phyloP scores from a whole-genome alignment of 2,888 invertebrate genomes.

The Anagyrus pseudococci region DNA sequence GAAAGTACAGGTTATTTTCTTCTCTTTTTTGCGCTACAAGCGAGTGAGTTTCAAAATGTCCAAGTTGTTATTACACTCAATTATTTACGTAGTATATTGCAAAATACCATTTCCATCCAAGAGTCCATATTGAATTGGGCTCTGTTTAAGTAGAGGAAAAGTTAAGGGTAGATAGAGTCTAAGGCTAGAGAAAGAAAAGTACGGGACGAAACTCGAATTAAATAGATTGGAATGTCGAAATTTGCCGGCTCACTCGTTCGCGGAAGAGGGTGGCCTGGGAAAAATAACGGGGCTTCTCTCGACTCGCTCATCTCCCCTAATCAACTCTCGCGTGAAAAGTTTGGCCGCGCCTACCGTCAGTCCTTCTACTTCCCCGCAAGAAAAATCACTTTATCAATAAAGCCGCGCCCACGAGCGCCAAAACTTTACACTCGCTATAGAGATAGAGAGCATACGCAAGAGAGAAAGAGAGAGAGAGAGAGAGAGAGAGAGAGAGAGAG shows the following conservation, averaged over 20 bases:
- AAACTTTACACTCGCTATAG: slow-evolving; percentile 15
- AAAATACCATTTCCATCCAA: too few species aligned
- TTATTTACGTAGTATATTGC: too few species aligned
- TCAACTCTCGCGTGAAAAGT: slow-evolving; percentile 30
- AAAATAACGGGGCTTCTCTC: slow-evolving; percentile 24
- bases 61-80: too few species aligned
- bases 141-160: too few species aligned
- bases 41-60: too few species aligned
- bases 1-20: too few species aligned
- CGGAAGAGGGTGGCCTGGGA: slow-evolving; percentile 10
- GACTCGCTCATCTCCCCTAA: slow-evolving; percentile 34
- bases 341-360: slow-evolving; percentile 1
- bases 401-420: slow-evolving; percentile 10
- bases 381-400: slow-evolving; percentile 38
- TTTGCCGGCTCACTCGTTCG: slow-evolving; percentile 15
- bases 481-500: neutral
- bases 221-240: slow-evolving; percentile 37
- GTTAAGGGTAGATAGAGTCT: too few species aligned
- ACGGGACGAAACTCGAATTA: slow-evolving; percentile 27
- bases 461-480: neutral
- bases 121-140: too few species aligned
- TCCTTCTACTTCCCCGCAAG: neutral
- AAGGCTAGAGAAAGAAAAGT: too few species aligned
- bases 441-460: neutral
- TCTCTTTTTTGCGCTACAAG: too few species aligned